These are phyloP conservation scores for Sinelater perroti DNA, from an alignment of 2,888 invertebrate genomes.

Conservation along the genomic window DNA sequence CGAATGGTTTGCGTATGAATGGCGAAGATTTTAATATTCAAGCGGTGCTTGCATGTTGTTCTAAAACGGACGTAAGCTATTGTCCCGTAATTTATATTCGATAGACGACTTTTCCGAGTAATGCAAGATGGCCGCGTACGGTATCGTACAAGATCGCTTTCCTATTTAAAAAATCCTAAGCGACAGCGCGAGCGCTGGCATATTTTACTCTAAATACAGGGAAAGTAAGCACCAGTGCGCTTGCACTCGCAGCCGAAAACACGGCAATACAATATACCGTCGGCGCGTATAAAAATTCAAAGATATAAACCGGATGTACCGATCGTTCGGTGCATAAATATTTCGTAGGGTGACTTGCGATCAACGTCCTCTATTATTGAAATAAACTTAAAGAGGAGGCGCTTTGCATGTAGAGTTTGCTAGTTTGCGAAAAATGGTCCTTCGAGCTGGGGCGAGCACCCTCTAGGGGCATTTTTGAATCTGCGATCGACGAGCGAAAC, in stretches of 20 bases:
- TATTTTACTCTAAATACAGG: too few relatives aligned
- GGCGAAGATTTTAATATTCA: conserved; percentile 35
- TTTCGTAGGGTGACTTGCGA: conserved; percentile 15
- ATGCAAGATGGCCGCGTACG: conserved; percentile 43
- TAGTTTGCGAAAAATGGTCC: too few relatives aligned
- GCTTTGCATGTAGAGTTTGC: conserved; percentile 14
- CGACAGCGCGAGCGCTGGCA: too few relatives aligned
- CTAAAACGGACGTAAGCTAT: conserved; percentile 41
- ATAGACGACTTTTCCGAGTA: conserved; percentile 39
- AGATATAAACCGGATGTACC: conserved; percentile 40
- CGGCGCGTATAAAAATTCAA: conserved; percentile 18
- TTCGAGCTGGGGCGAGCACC: too few relatives aligned
- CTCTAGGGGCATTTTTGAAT: too few relatives aligned
- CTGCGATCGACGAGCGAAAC: too few relatives aligned
- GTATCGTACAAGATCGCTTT: conserved; percentile 26
- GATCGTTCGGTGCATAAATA: conserved; percentile 41
- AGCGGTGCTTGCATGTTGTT: conserved; percentile 31
- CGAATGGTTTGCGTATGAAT: conserved; percentile 36
- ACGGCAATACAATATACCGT: too few relatives aligned
- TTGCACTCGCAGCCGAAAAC: too few relatives aligned
- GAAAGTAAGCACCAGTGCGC: too few relatives aligned
- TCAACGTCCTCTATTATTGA: conserved; percentile 18
- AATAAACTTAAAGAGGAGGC: neutral
- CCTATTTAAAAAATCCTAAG: conserved; percentile 1
- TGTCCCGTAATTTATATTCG: conserved; percentile 43